phyloP scores from a whole-genome alignment of 2,797 vertebrate genomes.

The Tangara arthus region DNA sequence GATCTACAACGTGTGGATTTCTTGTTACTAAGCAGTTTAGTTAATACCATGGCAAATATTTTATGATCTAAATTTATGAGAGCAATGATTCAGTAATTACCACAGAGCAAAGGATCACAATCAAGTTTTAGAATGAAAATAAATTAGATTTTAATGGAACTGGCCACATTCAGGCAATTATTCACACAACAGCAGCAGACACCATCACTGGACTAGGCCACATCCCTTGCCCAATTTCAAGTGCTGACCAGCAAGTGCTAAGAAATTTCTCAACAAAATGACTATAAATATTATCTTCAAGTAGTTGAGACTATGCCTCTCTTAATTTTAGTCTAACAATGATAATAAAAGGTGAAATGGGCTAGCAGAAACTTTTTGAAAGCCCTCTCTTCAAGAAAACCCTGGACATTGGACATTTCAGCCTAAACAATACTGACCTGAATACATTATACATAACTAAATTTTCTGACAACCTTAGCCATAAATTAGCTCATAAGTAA shows the following conservation, averaged over 20 bases:
- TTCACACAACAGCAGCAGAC: neutral
- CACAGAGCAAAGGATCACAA: neutral
- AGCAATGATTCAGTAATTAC: constrained; percentile 7
- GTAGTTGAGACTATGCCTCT: neutral
- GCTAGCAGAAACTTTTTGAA: neutral
- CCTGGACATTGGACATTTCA: neutral
- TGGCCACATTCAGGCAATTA: neutral
- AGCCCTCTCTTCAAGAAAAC: neutral
- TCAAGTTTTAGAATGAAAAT: constrained; percentile 2
- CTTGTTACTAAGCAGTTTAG: constrained; percentile 1
- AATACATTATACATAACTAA: neutral
- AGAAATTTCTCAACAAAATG: neutral
- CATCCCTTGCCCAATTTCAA: neutral
- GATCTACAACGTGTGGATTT: neutral
- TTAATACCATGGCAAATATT: constrained; percentile 16
- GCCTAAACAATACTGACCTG: neutral
- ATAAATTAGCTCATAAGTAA: neutral
- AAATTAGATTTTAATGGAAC: neutral
- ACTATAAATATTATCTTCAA: neutral
- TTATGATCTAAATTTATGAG: constrained; percentile 35
- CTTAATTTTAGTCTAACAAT: neutral
- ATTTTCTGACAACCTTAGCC: neutral
- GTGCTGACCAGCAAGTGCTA: neutral
- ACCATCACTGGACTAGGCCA: neutral
- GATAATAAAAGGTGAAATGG: neutral